Percentiles rank a stretch among this genome's conserved stretches.
These are phyloP conservation scores for Kradibia gibbosae DNA, from an alignment of 1,140 invertebrate genomes.

Conservation along the genomic window DNA sequence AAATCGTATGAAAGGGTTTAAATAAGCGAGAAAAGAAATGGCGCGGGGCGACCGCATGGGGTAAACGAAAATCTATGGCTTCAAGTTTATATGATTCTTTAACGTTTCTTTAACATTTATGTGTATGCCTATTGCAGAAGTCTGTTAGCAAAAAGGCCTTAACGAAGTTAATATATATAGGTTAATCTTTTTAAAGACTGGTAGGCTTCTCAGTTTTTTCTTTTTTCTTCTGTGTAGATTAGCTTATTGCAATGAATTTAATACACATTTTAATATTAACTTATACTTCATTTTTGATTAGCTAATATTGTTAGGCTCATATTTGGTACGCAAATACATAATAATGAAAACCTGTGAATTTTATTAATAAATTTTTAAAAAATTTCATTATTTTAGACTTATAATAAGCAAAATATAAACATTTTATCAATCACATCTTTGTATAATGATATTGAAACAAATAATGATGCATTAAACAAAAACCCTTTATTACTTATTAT, in stretches of 20 bases:
- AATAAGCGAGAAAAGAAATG: neutral
- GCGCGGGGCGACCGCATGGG: neutral
- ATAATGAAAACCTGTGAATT: neutral
- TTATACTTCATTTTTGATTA: too few species aligned
- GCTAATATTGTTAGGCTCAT: too few species aligned
- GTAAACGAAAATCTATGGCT: constrained; percentile 22
- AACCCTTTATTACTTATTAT: too few species aligned
- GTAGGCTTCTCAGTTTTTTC: constrained; percentile 7
- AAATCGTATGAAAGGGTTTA: neutral
- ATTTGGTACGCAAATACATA: neutral
- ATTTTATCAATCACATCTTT: too few species aligned
- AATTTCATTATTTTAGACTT: neutral
- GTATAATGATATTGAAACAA: too few species aligned
- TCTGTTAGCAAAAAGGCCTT: constrained; percentile 15
- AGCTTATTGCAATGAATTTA: neutral
- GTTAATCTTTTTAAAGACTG: constrained; percentile 36
- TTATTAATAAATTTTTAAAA: neutral
- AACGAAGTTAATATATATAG: constrained; percentile 47
- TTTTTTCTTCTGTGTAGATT: neutral
- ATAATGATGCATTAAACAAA: too few species aligned
- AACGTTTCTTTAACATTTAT: neutral
- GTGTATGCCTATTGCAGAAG: neutral
- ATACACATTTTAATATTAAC: neutral
- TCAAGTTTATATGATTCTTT: constrained; percentile 7
- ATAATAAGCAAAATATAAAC: neutral